Evolutionary conservation across 2,113 vertebrate genomes (phyloP).

Genomic region (Carettochelys insculpta): DNA sequence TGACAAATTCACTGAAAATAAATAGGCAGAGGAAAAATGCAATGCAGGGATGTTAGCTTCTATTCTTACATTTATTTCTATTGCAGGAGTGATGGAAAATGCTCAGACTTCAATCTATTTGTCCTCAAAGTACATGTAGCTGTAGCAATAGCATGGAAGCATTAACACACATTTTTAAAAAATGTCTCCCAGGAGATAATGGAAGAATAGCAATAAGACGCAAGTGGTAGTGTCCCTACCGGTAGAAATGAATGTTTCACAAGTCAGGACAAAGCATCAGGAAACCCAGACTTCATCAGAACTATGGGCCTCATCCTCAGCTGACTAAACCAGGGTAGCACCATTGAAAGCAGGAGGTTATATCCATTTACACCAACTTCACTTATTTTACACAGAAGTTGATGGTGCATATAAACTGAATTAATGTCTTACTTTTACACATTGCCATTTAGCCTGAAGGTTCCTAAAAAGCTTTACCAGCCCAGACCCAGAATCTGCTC

Average conservation of each 20-base stretch:
- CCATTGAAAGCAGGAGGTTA: not conserved
- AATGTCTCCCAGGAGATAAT: not conserved
- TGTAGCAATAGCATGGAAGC: not conserved
- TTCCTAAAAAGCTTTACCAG: not conserved
- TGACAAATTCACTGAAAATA: constrained; percentile 15
- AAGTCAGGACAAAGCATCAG: not conserved
- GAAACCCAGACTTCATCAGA: not conserved
- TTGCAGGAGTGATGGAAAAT: not conserved
- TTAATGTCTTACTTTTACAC: constrained; percentile 1
- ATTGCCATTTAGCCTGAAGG: constrained; percentile 11
- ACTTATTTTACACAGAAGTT: constrained; percentile 1
- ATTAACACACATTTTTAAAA: not conserved
- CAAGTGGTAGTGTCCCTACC: constrained; percentile 4
- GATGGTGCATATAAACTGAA: constrained; percentile 30
- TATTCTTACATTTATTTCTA: not conserved
- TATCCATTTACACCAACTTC: not conserved
- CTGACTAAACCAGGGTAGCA: not conserved
- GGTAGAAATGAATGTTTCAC: constrained; percentile 15
- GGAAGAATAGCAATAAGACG: constrained; percentile 9
- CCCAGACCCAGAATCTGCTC: not conserved
- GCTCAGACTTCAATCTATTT: not conserved
- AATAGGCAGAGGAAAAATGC: constrained; percentile 28
- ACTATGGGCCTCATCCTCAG: not conserved
- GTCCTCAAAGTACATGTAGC: not conserved
- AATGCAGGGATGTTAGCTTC: constrained; percentile 2